Evolutionary conservation across 2,888 invertebrate species (phyloP).

Genomic region (Aplocera efformata): DNA sequence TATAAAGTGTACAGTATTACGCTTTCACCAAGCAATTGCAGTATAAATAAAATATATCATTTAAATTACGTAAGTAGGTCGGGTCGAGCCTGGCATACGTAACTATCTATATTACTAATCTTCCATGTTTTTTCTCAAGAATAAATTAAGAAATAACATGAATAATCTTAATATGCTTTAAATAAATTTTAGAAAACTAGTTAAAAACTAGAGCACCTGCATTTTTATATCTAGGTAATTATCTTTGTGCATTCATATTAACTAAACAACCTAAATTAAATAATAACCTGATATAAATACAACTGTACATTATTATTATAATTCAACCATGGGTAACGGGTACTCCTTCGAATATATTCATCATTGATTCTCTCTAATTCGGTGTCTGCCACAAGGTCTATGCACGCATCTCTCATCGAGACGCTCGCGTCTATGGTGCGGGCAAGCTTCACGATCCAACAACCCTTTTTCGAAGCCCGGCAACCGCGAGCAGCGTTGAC

Average conservation of each 20-base stretch:
- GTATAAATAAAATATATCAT: conserved; percentile 1
- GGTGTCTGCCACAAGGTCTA: conserved; percentile 28
- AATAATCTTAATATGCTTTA: conserved; percentile 2
- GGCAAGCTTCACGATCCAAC: conserved; percentile 45
- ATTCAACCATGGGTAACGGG: conserved; percentile 16
- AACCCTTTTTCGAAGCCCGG: conserved; percentile 37
- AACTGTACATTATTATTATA: conserved; percentile 8
- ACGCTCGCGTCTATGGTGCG: conserved; percentile 23
- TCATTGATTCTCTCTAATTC: conserved; percentile 24
- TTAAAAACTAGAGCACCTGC: background rate
- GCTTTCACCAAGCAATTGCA: conserved; percentile 40
- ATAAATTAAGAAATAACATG: conserved; percentile 30
- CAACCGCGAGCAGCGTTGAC: conserved; percentile 45
- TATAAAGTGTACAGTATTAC: conserved; percentile 32
- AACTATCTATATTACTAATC: background rate
- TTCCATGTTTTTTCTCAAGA: conserved; percentile 13
- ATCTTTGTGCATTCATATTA: background rate
- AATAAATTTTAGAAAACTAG: background rate
- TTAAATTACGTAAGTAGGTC: background rate
- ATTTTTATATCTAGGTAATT: background rate
- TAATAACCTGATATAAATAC: background rate
- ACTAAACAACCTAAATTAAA: background rate
- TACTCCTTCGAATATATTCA: conserved; percentile 28
- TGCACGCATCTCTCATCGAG: conserved; percentile 25
- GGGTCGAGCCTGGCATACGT: background rate